Conservation (phyloP, 2,113 vertebrate genomes). For the Corythornis cristatus region DNA sequence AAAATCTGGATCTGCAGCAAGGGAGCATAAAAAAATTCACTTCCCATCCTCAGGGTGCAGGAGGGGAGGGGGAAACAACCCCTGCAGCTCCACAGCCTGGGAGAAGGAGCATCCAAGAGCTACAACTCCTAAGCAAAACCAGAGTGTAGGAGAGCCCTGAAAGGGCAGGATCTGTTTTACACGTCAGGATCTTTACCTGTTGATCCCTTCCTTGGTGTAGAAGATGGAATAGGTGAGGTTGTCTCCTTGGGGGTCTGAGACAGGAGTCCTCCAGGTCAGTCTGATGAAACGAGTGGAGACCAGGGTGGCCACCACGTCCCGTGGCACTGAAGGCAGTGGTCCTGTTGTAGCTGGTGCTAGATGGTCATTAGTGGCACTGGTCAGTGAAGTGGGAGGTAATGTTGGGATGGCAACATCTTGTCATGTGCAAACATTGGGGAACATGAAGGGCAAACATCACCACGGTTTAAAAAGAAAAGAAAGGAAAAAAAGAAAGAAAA, state of each 20-base stretch:
- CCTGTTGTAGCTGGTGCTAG: conserved; percentile 95
- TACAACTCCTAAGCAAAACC: not conserved
- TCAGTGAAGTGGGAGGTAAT: conserved; percentile 97
- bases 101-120: not conserved
- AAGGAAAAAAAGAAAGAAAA: not conserved
- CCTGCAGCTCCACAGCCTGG: not conserved
- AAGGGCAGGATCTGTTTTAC: not conserved
- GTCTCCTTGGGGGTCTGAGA: conserved; percentile 90
- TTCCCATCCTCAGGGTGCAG: not conserved
- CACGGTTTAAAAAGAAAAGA: conserved; percentile 80
- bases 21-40: not conserved
- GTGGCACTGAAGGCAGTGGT: conserved; percentile 89
- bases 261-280: conserved; percentile 93
- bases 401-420: conserved; percentile 97
- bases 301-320: conserved; percentile 95
- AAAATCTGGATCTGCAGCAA: too few relatives aligned
- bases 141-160: rapidly evolving
- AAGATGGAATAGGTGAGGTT: conserved; percentile 95
- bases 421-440: conserved; percentile 86
- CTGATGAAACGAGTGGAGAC: conserved; percentile 99
- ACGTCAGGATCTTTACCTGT: conserved; percentile 77
- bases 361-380: conserved; percentile 99
- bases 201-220: conserved; percentile 91
- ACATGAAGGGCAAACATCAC: conserved; percentile 82
- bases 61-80: not conserved